Percentiles rank a stretch among this genome's conserved stretches.
Evolutionary conservation across 2,888 invertebrate genomes (phyloP).

Genomic region (Hirtodrosophila histrioides): DNA sequence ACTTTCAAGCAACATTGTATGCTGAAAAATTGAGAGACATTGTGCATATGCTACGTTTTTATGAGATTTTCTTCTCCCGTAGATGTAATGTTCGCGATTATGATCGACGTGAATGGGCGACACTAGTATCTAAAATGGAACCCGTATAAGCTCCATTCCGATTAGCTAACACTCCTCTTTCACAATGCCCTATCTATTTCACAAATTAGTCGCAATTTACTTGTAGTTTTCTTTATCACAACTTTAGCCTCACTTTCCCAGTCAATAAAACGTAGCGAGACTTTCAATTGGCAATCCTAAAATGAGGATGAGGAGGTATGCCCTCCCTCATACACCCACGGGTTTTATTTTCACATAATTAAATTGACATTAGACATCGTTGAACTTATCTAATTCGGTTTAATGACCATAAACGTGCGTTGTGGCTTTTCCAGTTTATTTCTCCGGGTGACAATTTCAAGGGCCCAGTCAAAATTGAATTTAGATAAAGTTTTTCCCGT

Average conservation of each 20-base stretch:
- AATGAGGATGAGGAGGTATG: not conserved
- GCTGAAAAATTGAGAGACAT: too few relatives aligned
- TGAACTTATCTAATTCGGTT: constrained; percentile 69
- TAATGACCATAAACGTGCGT: constrained; percentile 48
- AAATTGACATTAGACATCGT: constrained; percentile 71
- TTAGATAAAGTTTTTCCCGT: constrained; percentile 48
- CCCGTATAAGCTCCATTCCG: too few relatives aligned
- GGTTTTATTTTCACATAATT: constrained; percentile 64
- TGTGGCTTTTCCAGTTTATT: constrained; percentile 8
- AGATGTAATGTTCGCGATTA: too few relatives aligned
- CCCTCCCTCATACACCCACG: not conserved
- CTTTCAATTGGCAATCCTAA: constrained; percentile 9
- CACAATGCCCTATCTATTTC: not conserved
- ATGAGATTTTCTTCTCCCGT: too few relatives aligned
- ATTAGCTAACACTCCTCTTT: too few relatives aligned
- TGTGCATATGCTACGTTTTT: too few relatives aligned
- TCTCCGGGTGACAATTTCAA: constrained; percentile 23
- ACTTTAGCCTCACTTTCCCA: constrained; percentile 12
- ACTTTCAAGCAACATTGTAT: too few relatives aligned
- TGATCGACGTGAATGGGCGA: too few relatives aligned
- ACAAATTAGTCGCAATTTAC: constrained; percentile 13
- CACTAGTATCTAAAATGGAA: too few relatives aligned
- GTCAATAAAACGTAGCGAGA: not conserved
- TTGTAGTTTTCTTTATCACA: constrained; percentile 4
- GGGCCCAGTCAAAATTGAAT: constrained; percentile 47